A percentile compares a stretch with the other conserved stretches of the same genome.
Evolutionary conservation across 2,797 vertebrate species (phyloP).

Genomic region (Silurus lanzhouensis): DNA sequence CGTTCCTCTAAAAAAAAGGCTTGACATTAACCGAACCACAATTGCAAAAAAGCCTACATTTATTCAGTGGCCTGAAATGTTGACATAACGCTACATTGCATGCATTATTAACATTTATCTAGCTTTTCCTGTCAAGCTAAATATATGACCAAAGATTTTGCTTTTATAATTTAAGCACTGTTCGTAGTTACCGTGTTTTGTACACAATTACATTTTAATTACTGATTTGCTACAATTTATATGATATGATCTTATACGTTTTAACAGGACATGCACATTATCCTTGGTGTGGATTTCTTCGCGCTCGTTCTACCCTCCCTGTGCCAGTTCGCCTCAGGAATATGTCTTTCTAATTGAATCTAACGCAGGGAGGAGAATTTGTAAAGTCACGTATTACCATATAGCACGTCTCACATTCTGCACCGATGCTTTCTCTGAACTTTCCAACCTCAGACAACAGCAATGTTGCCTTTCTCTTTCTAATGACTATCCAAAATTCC

Average conservation of each 20-base stretch:
- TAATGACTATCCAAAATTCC: neutral
- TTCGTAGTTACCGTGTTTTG: neutral
- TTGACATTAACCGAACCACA: neutral
- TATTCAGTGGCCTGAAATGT: neutral
- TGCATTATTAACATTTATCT: neutral
- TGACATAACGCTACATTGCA: neutral
- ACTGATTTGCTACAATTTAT: neutral
- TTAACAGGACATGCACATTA: conserved; percentile 9
- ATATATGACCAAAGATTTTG: neutral
- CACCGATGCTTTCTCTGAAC: conserved; percentile 16
- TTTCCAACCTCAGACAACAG: neutral
- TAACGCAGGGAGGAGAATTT: conserved; percentile 14
- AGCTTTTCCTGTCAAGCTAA: neutral
- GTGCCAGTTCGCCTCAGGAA: conserved; percentile 24
- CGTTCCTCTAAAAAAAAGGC: neutral
- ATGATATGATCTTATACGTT: conserved; percentile 8
- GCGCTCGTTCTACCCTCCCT: neutral
- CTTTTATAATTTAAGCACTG: neutral
- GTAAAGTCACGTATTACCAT: conserved; percentile 21
- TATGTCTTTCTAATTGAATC: conserved; percentile 25
- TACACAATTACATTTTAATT: conserved; percentile 15
- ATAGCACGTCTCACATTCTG: conserved; percentile 22
- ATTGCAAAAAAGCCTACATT: neutral
- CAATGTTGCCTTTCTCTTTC: neutral
- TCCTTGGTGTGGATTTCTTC: conserved; percentile 15